Evolutionary conservation across 1,140 invertebrate species (phyloP).

Genomic region (Thaumetopoea pityocampa): DNA sequence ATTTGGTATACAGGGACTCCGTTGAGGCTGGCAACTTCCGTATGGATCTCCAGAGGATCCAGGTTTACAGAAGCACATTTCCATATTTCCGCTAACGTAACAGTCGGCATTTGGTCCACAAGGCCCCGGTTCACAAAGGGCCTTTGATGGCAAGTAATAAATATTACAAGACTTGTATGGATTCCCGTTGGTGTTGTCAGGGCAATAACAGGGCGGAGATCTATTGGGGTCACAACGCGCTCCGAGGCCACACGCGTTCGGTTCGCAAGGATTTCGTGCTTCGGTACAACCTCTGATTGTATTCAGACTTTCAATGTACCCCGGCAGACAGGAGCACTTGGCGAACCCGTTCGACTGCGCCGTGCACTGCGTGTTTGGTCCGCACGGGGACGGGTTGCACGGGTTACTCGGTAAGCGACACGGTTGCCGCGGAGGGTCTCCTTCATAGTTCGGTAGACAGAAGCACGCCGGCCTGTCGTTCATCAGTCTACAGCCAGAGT

Average conservation of each 20-base stretch:
- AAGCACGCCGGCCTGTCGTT: conserved; percentile 85
- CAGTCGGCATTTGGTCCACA: conserved; percentile 89
- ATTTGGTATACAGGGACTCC: conserved; percentile 83
- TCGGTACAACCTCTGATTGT: conserved; percentile 90
- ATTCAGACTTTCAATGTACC: conserved; percentile 90
- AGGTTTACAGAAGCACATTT: conserved; percentile 87
- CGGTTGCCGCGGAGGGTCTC: conserved; percentile 83
- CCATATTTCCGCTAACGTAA: conserved; percentile 84
- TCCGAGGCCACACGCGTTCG: conserved; percentile 86
- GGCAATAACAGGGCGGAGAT: conserved; percentile 88
- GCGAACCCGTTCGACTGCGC: conserved; percentile 88
- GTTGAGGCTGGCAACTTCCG: conserved; percentile 80
- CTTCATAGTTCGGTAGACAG: conserved; percentile 92
- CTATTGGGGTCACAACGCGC: conserved; percentile 87
- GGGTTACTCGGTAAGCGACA: conserved; percentile 84
- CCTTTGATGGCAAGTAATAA: conserved; percentile 73
- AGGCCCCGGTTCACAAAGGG: conserved; percentile 84
- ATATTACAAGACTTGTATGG: conserved; percentile 83
- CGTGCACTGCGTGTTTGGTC: conserved; percentile 91
- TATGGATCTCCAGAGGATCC: conserved; percentile 88
- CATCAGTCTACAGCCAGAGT: conserved; percentile 86
- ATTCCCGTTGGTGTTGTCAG: conserved; percentile 84
- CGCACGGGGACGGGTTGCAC: conserved; percentile 90
- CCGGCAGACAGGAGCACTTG: conserved; percentile 90
- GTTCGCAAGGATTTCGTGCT: conserved; percentile 86